Conservation (phyloP, 1,140 invertebrate genomes). For the Drosophila malerkotliana region DNA sequence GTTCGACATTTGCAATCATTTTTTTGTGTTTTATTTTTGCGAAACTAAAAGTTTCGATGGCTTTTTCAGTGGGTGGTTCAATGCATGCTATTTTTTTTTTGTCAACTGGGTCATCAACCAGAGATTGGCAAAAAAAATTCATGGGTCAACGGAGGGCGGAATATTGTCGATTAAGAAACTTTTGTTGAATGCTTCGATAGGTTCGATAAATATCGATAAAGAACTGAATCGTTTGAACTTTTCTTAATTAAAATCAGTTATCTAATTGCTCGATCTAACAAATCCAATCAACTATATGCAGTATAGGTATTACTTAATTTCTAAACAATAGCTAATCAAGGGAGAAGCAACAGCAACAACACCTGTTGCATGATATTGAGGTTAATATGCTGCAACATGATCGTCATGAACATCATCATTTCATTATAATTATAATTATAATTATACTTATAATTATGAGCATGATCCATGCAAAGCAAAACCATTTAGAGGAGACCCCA, state of each 20-base stretch:
- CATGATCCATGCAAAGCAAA: constrained; percentile 1
- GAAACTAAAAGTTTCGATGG: constrained; percentile 37
- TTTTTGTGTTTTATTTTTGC: constrained; percentile 28
- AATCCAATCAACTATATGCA: constrained; percentile 1
- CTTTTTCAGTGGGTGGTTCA: constrained; percentile 25
- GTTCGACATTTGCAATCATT: constrained; percentile 39
- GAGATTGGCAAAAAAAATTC: not conserved
- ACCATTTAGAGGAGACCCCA: constrained; percentile 1
- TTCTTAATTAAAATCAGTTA: not conserved
- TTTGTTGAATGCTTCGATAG: not conserved
- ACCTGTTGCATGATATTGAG: constrained; percentile 43
- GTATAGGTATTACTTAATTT: constrained; percentile 6
- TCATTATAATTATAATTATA: constrained; percentile 1
- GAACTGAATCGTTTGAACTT: not conserved
- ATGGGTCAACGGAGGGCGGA: not conserved
- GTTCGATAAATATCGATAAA: too few species aligned
- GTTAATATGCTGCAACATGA: constrained; percentile 26
- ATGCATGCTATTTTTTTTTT: constrained; percentile 1
- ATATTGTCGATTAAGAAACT: not conserved
- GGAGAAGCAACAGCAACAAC: constrained; percentile 14
- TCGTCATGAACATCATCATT: constrained; percentile 8
- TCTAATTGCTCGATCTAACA: not conserved
- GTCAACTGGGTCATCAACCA: constrained; percentile 2
- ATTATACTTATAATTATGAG: constrained; percentile 3
- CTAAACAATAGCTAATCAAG: constrained; percentile 35